Percentiles rank a stretch among this genome's conserved stretches.
Conservation (phyloP, 2,113 vertebrate species). For the Sialia sialis region DNA sequence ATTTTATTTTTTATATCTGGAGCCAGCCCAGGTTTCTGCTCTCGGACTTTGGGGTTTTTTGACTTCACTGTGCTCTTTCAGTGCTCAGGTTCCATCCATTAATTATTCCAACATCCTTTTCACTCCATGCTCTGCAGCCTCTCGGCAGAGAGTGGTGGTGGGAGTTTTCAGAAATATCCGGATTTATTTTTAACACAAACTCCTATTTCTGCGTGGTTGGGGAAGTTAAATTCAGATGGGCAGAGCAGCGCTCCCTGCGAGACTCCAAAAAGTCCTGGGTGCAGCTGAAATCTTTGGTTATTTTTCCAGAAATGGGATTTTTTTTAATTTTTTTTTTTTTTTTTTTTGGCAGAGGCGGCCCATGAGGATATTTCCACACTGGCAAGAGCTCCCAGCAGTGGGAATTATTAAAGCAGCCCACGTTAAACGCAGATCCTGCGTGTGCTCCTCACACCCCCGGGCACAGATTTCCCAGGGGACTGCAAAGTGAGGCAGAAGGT, state of each 20-base stretch:
- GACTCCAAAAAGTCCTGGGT: conserved; percentile 16
- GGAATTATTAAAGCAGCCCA: neutral
- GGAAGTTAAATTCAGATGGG: neutral
- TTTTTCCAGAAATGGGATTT: conserved; percentile 9
- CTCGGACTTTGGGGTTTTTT: neutral
- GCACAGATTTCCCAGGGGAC: neutral
- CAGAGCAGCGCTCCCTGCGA: neutral
- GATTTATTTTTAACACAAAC: neutral
- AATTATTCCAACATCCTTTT: fast-evolving
- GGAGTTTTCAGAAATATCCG: neutral
- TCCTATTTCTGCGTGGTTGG: neutral
- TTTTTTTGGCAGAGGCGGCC: neutral
- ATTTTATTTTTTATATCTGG: neutral
- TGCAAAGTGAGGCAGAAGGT: neutral
- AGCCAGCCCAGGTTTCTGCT: neutral
- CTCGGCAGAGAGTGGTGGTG: neutral
- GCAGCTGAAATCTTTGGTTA: conserved; percentile 35
- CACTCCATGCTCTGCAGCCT: fast-evolving
- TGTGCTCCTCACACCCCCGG: neutral
- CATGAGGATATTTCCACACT: neutral
- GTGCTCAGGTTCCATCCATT: neutral
- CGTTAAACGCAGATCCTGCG: neutral
- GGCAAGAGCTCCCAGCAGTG: neutral
- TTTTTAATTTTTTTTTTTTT: neutral
- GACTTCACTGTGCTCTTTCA: fast-evolving